These are phyloP conservation scores for Microplitis demolitor DNA, from an alignment of 1,140 invertebrate genomes.

Conservation along the genomic window DNA sequence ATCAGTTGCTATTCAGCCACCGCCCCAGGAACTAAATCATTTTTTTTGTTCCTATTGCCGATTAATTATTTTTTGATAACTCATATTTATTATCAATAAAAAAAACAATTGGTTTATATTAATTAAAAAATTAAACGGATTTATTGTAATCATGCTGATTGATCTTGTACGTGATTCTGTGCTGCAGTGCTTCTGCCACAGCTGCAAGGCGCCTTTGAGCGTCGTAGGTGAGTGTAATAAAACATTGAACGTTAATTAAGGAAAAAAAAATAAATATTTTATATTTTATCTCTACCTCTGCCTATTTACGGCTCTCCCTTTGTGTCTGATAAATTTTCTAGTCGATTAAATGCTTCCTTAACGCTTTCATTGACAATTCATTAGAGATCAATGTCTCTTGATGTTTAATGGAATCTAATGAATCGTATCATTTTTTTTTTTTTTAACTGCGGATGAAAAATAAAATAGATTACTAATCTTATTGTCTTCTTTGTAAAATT, in stretches of 20 bases:
- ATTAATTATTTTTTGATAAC: conserved; percentile 24
- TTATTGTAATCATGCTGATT: conserved; percentile 72
- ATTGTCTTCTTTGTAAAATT: too few species aligned
- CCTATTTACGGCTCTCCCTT: too few species aligned
- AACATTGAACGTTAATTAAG: conserved; percentile 3
- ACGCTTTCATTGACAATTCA: too few species aligned
- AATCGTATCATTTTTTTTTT: too few species aligned
- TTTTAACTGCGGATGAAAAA: too few species aligned
- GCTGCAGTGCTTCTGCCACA: conserved; percentile 88
- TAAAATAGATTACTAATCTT: too few species aligned
- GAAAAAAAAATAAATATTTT: neutral
- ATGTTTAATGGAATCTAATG: too few species aligned
- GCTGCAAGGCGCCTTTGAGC: conserved; percentile 79
- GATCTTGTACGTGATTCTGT: conserved; percentile 83
- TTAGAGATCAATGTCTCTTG: too few species aligned
- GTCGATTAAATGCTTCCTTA: too few species aligned
- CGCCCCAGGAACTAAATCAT: conserved; percentile 51
- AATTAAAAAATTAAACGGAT: neutral
- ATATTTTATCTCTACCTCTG: conserved; percentile 22
- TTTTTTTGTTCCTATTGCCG: conserved; percentile 31
- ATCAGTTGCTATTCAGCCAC: conserved; percentile 59
- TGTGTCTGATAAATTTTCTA: too few species aligned
- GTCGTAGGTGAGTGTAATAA: conserved; percentile 69
- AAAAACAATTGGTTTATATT: neutral
- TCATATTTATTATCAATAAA: neutral